Percentiles rank a stretch among this genome's conserved stretches.
These are phyloP conservation scores for Poicephalus gulielmi DNA, from an alignment of 2,113 vertebrate genomes.

Conservation along the genomic window DNA sequence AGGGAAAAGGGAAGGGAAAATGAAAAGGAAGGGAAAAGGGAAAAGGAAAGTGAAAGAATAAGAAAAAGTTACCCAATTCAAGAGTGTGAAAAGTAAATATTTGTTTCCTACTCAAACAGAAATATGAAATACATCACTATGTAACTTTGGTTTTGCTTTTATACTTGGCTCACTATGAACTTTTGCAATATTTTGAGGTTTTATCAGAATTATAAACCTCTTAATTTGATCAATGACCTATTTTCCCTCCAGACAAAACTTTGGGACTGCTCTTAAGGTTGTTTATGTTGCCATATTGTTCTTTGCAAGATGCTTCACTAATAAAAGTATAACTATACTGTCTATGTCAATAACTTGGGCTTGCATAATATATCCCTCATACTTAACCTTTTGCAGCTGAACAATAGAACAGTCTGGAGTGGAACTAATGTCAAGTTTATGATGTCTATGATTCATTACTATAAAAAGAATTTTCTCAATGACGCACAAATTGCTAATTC, in stretches of 20 bases:
- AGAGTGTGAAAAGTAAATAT: background rate
- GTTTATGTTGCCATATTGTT: background rate
- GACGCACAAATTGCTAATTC: background rate
- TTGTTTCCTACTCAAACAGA: background rate
- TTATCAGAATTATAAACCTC: background rate
- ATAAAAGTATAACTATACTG: background rate
- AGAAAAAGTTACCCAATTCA: background rate
- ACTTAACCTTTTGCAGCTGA: background rate
- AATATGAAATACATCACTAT: background rate
- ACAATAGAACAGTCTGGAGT: background rate
- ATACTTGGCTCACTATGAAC: background rate
- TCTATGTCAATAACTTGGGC: background rate
- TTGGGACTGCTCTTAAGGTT: background rate
- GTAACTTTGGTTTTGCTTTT: background rate
- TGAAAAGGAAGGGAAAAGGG: no score
- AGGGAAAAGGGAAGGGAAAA: rapidly evolving
- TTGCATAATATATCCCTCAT: background rate
- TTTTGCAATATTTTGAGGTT: background rate
- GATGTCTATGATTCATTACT: background rate
- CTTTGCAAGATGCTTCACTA: background rate
- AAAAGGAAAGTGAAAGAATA: no score
- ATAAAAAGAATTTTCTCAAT: background rate
- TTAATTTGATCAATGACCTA: background rate
- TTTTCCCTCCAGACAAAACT: background rate
- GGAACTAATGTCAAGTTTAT: background rate